Evolutionary conservation across 2,888 invertebrate genomes (phyloP), one percentile per base, ranked within the genome.

Genomic region (Drosophila putrida): DNA sequence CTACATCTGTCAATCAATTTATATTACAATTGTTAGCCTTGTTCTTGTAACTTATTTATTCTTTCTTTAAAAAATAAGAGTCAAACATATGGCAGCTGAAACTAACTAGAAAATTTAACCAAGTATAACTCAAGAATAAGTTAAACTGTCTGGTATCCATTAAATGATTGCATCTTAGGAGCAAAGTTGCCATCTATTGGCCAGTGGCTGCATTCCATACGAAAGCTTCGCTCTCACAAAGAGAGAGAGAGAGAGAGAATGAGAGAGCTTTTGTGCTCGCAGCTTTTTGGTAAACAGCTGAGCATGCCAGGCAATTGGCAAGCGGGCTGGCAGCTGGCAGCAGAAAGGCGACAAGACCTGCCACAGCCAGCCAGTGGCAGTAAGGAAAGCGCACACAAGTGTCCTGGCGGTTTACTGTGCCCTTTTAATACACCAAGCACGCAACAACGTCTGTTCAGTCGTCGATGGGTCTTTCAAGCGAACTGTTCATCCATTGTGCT

Each of bases 381-480:
- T 64, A 49, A 53, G 68, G 58, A 66, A 82, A 88, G 80, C 78
- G 65, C 82, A 84, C 78, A 83, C 79, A 87, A 87, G 84, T 88
- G 84, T 88, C 87, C 84, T 88, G 72, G 68, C 66, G 63, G 35
- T 65, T 65, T 44, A 55, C 67, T 75, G 69, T 63, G 66, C 38
- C 73, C 80, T 81, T 81, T 85, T 80, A 82, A 84, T 85, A 86
- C 71, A 70, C 63, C 69, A 65, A 39, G 73, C 76, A 75, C 75
- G 69, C 70, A 57, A 74, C 76, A 63, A 43, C 67, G 64, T 62
- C 68, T 73, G 78, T 75, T 90, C 82, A 90, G 90, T 90, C 89
- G 84, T 80, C 77, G 77, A 85, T 83, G 89, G 82, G 83, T 83
- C 88, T 80, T 89, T 70, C 76, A 87, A 78, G 82, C 85, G 83